A percentile compares a stretch with the other conserved stretches of the same genome.
Evolutionary conservation across 2,888 invertebrate genomes (phyloP).

Genomic region (Ligdia adustata): DNA sequence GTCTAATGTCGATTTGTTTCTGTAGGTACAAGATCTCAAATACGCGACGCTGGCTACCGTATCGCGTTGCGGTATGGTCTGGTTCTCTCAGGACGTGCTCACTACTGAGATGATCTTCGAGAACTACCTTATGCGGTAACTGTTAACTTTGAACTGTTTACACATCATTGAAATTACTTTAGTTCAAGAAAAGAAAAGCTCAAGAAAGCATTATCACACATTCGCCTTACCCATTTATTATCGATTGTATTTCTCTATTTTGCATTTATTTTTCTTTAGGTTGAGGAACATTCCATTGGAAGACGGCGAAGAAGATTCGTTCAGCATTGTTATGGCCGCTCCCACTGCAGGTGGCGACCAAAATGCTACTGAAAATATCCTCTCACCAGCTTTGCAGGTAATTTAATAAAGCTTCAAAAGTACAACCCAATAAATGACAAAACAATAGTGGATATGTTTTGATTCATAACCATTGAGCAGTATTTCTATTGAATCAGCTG

Average conservation of each 20-base stretch:
- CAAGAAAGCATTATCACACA: no score
- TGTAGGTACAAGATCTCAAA: constrained; percentile 93
- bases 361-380: constrained; percentile 88
- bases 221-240: no score
- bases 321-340: constrained; percentile 84
- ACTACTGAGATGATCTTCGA: constrained; percentile 99
- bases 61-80: constrained; percentile 99
- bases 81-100: constrained; percentile 99
- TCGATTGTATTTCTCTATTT: background rate
- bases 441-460: no score
- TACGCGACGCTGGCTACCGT: constrained; percentile 99
- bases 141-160: constrained; percentile 6
- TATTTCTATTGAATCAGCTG: no score
- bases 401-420: constrained; percentile 7
- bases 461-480: no score
- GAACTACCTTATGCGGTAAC: constrained; percentile 90
- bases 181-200: background rate
- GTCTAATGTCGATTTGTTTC: constrained; percentile 16
- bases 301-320: constrained; percentile 93
- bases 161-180: background rate
- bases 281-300: constrained; percentile 94
- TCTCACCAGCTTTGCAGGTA: constrained; percentile 92
- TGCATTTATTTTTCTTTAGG: constrained; percentile 58
- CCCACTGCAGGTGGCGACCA: constrained; percentile 83
- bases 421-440: background rate